These are phyloP conservation scores for Scopus umbretta DNA, from an alignment of 2,113 vertebrate genomes.

Conservation along the genomic window DNA sequence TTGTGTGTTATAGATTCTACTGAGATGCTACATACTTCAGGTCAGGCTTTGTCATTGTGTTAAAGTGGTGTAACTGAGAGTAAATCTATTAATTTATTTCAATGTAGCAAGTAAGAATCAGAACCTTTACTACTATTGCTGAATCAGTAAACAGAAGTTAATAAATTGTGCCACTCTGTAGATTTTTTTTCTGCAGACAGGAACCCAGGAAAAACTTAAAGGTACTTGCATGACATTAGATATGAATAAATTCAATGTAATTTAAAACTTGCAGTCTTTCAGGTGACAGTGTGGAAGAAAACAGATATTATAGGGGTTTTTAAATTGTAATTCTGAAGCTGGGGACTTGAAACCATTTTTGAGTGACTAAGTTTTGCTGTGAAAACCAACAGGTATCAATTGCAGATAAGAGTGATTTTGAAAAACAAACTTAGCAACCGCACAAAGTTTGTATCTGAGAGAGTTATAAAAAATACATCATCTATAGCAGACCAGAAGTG, in stretches of 20 bases:
- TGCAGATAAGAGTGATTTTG: neutral
- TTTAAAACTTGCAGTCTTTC: neutral
- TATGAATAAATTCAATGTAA: neutral
- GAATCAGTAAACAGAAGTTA: neutral
- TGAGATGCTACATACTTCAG: neutral
- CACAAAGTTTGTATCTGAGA: neutral
- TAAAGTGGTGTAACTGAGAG: neutral
- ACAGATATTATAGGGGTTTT: neutral
- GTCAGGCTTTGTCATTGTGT: neutral
- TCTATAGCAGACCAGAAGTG: neutral
- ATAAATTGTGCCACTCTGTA: neutral
- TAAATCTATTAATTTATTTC: slow-evolving; percentile 20
- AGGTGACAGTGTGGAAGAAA: neutral
- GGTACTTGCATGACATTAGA: neutral
- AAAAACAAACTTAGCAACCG: neutral
- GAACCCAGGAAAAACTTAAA: neutral
- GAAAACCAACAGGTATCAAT: neutral
- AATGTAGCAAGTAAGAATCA: neutral
- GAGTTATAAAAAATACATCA: neutral
- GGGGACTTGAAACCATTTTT: neutral
- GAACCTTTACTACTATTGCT: neutral
- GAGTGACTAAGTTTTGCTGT: neutral
- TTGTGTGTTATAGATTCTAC: neutral
- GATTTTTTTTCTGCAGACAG: neutral
- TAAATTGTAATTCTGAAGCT: neutral